Percentiles rank a stretch among this genome's conserved stretches.
Evolutionary conservation across 2,888 invertebrate genomes (phyloP).

Genomic region (Ernsta delagoae): DNA sequence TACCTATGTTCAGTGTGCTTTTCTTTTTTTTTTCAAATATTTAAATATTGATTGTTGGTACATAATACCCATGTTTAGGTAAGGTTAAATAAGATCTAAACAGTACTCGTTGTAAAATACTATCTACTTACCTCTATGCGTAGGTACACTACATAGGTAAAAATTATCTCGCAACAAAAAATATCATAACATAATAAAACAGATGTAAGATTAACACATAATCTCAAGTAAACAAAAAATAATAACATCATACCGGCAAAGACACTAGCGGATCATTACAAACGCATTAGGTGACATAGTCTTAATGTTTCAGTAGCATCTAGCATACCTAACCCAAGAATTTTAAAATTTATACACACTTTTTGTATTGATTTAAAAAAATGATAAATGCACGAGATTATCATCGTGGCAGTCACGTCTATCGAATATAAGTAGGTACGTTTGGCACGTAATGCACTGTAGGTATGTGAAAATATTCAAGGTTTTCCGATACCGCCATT

Average conservation of each 20-base stretch:
- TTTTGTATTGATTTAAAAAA: conserved; percentile 38
- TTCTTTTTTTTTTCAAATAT: background rate
- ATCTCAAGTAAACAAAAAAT: background rate
- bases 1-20: background rate
- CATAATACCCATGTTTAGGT: too few species aligned
- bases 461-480: conserved; percentile 49
- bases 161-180: too few species aligned
- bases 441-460: conserved; percentile 44
- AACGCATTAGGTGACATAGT: conserved; percentile 8
- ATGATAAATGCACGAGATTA: conserved; percentile 50
- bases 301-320: background rate
- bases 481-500: too few species aligned
- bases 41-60: too few species aligned
- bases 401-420: conserved; percentile 51
- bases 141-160: too few species aligned
- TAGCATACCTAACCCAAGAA: background rate
- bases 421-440: conserved; percentile 49
- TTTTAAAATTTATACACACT: conserved; percentile 8
- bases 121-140: too few species aligned
- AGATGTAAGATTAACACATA: background rate
- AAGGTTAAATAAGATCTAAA: too few species aligned
- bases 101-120: too few species aligned
- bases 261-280: conserved; percentile 19
- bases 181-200: background rate
- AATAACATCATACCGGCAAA: background rate